These are phyloP conservation scores for Strigamia maritima DNA, from an alignment of 2,888 invertebrate genomes.

Conservation along the genomic window DNA sequence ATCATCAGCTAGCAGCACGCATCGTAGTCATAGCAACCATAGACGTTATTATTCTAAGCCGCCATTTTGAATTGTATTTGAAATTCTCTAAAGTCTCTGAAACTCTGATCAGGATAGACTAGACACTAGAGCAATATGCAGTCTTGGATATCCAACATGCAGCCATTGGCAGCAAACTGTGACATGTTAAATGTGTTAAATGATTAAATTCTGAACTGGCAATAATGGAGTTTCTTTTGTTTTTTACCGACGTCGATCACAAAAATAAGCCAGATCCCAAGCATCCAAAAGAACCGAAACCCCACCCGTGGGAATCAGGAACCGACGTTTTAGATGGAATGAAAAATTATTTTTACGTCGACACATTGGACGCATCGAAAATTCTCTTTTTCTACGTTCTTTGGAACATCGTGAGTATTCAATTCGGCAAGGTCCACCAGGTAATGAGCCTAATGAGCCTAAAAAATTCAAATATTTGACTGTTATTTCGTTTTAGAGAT, in stretches of 20 bases:
- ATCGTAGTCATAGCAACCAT: too few species aligned
- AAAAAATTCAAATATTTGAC: background rate
- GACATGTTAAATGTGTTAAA: background rate
- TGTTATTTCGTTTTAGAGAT: background rate
- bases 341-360: slow-evolving; percentile 1
- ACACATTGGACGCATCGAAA: background rate
- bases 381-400: background rate
- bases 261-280: slow-evolving; percentile 40
- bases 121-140: background rate
- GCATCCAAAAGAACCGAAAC: slow-evolving; percentile 40
- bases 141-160: background rate
- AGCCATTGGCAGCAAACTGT: background rate
- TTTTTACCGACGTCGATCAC: background rate
- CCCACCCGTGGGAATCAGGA: background rate
- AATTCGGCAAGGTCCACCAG: background rate
- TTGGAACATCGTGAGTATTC: background rate
- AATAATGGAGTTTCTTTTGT: background rate
- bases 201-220: background rate
- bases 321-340: background rate
- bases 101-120: too few species aligned
- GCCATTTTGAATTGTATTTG: background rate
- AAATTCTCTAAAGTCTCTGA: background rate
- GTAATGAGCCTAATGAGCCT: background rate
- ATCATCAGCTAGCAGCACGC: too few species aligned
- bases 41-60: too few species aligned